phyloP scores from a whole-genome alignment of 2,113 vertebrate genomes.

The Apodemus speciosus region DNA sequence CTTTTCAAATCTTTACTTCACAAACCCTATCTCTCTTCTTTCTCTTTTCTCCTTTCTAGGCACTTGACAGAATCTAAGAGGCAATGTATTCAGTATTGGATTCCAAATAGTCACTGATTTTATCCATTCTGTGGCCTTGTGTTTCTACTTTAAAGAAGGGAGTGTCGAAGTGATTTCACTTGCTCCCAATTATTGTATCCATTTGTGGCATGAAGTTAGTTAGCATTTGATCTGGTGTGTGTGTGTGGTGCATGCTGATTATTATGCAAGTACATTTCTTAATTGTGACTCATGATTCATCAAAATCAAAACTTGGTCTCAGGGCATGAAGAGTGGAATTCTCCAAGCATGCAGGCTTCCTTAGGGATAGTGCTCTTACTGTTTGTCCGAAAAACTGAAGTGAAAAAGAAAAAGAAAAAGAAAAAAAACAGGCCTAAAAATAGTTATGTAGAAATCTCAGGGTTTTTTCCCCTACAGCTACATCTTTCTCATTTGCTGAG shows the following conservation, averaged over 20 bases:
- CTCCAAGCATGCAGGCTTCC: background rate
- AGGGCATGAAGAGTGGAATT: background rate
- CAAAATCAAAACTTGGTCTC: background rate
- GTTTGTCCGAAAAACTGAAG: background rate
- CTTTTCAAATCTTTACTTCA: background rate
- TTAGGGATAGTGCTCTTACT: background rate
- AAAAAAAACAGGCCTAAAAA: background rate
- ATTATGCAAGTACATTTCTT: conserved; percentile 11
- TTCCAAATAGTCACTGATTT: background rate
- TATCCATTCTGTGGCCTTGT: background rate
- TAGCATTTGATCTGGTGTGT: background rate
- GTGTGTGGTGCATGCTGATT: background rate
- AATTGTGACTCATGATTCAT: background rate
- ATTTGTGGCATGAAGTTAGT: background rate
- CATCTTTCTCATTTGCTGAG: background rate
- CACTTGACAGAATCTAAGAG: background rate
- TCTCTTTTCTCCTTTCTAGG: background rate
- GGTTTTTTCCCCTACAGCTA: background rate
- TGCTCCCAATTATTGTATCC: background rate
- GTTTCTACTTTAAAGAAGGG: conserved; percentile 14
- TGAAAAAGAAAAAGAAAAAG: too few species aligned
- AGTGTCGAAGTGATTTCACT: background rate
- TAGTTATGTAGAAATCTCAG: background rate
- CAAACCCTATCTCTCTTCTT: background rate
- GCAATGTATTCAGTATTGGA: background rate